Percentiles rank a stretch among this genome's conserved stretches.
These are phyloP conservation scores for Leptonema lineaticorne DNA, from an alignment of 1,140 invertebrate genomes.

Conservation along the genomic window DNA sequence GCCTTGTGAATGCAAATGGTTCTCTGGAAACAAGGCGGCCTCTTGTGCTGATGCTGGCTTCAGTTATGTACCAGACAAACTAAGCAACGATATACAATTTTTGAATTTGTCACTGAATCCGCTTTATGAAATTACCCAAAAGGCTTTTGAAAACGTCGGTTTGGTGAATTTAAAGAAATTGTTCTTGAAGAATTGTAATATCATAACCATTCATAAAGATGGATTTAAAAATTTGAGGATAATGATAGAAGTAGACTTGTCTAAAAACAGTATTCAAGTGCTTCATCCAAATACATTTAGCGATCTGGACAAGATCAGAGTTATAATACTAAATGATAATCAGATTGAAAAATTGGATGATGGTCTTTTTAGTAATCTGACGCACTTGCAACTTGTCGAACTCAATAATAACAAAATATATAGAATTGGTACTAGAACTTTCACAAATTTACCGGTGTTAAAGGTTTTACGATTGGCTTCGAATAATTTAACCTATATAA, in stretches of 20 bases:
- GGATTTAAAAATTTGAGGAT: conserved; percentile 75
- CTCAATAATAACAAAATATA: conserved; percentile 72
- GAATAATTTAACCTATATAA: conserved; percentile 69
- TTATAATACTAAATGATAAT: conserved; percentile 73
- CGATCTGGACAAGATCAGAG: conserved; percentile 66
- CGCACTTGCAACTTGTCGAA: conserved; percentile 72
- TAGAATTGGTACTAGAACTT: conserved; percentile 68
- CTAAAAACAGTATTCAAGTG: conserved; percentile 69
- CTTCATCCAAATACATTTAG: conserved; percentile 72
- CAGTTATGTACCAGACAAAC: conserved; percentile 65
- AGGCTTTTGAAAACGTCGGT: conserved; percentile 69
- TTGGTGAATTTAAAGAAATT: conserved; percentile 81
- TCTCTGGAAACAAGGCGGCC: conserved; percentile 76
- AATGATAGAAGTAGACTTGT: conserved; percentile 83
- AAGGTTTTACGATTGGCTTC: conserved; percentile 67
- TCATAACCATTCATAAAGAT: conserved; percentile 67
- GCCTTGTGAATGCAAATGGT: conserved; percentile 76
- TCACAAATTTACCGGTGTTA: conserved; percentile 68
- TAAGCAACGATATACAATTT: conserved; percentile 74
- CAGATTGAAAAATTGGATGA: conserved; percentile 69
- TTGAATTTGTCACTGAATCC: conserved; percentile 75
- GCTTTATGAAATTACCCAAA: conserved; percentile 63
- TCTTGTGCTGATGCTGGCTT: conserved; percentile 70
- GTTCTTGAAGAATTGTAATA: conserved; percentile 68
- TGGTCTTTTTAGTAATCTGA: conserved; percentile 72